phyloP scores from a whole-genome alignment of 2,113 vertebrate genomes.

The Epinephelus cyanopodus region DNA sequence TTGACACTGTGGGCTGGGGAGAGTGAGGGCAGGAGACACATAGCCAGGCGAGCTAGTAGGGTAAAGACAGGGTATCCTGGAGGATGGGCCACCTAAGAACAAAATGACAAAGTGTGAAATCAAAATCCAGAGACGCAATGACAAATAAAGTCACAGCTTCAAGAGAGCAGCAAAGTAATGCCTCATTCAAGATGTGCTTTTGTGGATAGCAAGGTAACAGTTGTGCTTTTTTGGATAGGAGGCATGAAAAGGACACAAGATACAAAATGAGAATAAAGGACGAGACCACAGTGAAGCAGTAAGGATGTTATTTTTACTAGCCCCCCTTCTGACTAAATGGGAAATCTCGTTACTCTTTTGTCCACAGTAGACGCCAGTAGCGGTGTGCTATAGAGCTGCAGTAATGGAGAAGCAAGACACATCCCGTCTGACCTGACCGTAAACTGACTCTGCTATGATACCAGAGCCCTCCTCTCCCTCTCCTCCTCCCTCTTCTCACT shows the following conservation, averaged over 20 bases:
- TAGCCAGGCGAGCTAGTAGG: constrained; percentile 86
- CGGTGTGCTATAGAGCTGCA: constrained; percentile 1
- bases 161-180: not conserved
- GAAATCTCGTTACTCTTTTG: constrained; percentile 6
- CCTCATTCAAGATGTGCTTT: not conserved
- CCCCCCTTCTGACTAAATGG: not conserved
- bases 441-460: constrained; percentile 51
- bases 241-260: not conserved
- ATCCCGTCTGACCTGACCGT: constrained; percentile 17
- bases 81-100: constrained; percentile 93
- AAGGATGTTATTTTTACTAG: not conserved
- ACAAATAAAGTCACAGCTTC: not conserved
- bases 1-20: constrained; percentile 91
- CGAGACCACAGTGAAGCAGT: not conserved
- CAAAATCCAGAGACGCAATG: not conserved
- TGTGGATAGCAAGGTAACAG: no score
- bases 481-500: constrained; percentile 51
- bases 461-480: constrained; percentile 35
- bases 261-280: not conserved
- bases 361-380: not conserved
- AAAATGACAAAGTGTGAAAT: constrained; percentile 5
- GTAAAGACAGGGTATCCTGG: constrained; percentile 97
- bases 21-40: constrained; percentile 84
- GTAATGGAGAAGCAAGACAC: constrained; percentile 20
- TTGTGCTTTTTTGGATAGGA: not conserved